A percentile compares a stretch with the other conserved stretches of the same genome.
phyloP scores from a whole-genome alignment of 2,113 vertebrate genomes.

The Amphiprion percula region DNA sequence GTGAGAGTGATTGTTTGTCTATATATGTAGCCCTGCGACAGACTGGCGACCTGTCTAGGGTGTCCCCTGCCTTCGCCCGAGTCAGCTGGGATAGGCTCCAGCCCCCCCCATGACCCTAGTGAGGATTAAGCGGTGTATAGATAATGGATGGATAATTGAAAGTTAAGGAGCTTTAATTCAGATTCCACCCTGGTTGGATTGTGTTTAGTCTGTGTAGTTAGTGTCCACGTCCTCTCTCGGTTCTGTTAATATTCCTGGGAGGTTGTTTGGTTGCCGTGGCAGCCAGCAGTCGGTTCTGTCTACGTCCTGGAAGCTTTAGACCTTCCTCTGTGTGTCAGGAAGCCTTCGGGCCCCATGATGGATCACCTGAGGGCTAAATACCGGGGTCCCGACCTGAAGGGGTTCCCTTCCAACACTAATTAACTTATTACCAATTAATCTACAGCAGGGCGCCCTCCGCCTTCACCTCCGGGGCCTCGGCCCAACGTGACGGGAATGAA shows the following conservation, averaged over 20 bases:
- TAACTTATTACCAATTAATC: slow-evolving; percentile 73
- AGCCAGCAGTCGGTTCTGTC: slow-evolving; percentile 24
- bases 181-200: background rate
- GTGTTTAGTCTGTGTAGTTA: background rate
- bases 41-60: too few relatives aligned
- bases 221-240: background rate
- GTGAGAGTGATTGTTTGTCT: too few relatives aligned
- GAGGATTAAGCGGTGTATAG: too few relatives aligned
- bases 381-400: slow-evolving; percentile 47
- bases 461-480: slow-evolving; percentile 39
- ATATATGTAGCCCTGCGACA: too few relatives aligned
- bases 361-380: slow-evolving; percentile 68
- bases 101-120: too few relatives aligned
- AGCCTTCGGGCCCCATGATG: slow-evolving; percentile 56
- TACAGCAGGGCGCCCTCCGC: slow-evolving; percentile 34
- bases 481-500: slow-evolving; percentile 57
- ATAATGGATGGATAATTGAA: too few relatives aligned
- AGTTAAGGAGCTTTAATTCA: too few relatives aligned
- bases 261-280: slow-evolving; percentile 54
- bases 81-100: too few relatives aligned
- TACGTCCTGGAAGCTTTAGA: slow-evolving; percentile 49
- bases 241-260: slow-evolving; percentile 35
- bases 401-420: slow-evolving; percentile 45
- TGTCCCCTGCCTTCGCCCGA: too few relatives aligned
- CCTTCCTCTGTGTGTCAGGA: slow-evolving; percentile 63